These are phyloP conservation scores for Triplophysa bombifrons DNA, from an alignment of 2,797 vertebrate genomes.

Conservation along the genomic window DNA sequence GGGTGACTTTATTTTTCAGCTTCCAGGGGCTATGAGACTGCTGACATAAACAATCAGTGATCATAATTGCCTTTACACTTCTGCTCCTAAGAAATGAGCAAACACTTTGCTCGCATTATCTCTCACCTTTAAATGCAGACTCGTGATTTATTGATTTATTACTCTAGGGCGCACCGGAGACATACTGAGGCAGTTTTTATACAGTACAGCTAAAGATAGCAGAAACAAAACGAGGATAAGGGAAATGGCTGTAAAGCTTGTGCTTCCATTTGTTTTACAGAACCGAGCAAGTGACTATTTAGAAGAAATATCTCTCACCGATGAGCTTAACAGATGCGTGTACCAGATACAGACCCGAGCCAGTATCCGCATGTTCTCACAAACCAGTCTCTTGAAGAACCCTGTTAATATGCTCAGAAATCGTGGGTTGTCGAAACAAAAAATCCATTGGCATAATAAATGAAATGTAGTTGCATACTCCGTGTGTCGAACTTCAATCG, in stretches of 20 bases:
- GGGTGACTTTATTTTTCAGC: background rate
- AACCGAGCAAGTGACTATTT: background rate
- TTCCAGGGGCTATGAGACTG: background rate
- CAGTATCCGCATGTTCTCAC: background rate
- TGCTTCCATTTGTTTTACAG: background rate
- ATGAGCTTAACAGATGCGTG: background rate
- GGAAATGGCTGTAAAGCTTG: background rate
- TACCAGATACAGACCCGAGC: background rate
- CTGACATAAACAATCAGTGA: background rate
- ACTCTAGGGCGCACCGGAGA: constrained; percentile 12
- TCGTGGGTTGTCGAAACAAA: background rate
- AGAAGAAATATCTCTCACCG: background rate
- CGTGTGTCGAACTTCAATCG: constrained; percentile 4
- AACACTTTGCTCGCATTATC: constrained; percentile 2
- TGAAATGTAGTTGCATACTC: background rate
- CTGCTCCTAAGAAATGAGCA: background rate
- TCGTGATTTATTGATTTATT: constrained; percentile 11
- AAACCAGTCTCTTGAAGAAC: background rate
- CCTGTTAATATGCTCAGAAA: background rate
- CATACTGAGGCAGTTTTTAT: background rate
- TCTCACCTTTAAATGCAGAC: constrained; percentile 18
- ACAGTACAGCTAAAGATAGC: constrained; percentile 1
- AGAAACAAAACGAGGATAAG: background rate
- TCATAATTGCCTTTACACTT: background rate
- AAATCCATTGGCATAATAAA: background rate